phyloP scores from a whole-genome alignment of 2,113 vertebrate genomes.

The Eclectus roratus region DNA sequence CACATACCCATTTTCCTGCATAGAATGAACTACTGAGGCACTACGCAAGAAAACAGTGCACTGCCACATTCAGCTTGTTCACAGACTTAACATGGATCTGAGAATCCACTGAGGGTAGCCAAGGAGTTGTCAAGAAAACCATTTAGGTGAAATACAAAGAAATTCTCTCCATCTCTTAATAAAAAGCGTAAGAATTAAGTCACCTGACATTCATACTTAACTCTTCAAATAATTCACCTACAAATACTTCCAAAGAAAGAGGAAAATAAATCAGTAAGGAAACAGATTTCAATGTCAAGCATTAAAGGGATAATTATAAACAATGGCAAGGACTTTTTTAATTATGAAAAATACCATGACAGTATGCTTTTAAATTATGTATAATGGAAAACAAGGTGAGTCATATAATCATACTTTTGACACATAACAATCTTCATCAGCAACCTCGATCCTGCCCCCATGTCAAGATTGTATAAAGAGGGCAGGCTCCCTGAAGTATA shows the following conservation, averaged over 20 bases:
- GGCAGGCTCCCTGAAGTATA: background rate
- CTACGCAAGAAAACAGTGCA: background rate
- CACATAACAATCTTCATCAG: conserved; percentile 64
- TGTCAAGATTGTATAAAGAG: conserved; percentile 55
- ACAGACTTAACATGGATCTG: background rate
- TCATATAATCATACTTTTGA: conserved; percentile 72
- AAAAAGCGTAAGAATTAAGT: background rate
- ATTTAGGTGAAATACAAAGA: background rate
- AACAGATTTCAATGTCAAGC: conserved; percentile 63
- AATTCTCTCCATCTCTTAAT: background rate
- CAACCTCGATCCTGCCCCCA: conserved; percentile 50
- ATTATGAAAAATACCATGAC: conserved; percentile 71
- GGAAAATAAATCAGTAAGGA: conserved; percentile 49
- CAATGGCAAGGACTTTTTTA: conserved; percentile 58
- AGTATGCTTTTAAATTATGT: conserved; percentile 68
- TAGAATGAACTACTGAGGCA: background rate
- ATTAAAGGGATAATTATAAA: conserved; percentile 70
- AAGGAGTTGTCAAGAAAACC: background rate
- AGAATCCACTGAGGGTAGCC: background rate
- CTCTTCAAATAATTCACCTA: conserved; percentile 16
- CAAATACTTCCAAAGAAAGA: conserved; percentile 29
- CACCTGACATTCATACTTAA: background rate
- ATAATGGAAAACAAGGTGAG: conserved; percentile 70
- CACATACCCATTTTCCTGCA: background rate
- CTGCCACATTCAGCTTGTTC: background rate